Percentiles rank a stretch among this genome's conserved stretches.
Conservation (phyloP, 2,113 vertebrate species). For the Dendropsophus ebraccatus region DNA sequence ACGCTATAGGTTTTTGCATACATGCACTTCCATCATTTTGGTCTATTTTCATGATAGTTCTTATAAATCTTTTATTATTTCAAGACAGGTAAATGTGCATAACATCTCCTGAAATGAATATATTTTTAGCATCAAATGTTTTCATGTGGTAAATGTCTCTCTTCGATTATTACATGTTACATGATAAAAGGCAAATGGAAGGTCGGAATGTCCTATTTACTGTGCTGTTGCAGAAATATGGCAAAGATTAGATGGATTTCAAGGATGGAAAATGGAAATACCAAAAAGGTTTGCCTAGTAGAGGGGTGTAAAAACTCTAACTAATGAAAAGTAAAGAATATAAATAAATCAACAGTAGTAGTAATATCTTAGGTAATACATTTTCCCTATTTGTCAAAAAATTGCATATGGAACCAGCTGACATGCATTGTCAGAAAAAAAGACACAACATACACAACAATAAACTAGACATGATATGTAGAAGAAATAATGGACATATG, state of each 20-base stretch:
- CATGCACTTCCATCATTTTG: background rate
- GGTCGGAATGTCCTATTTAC: background rate
- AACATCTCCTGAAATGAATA: background rate
- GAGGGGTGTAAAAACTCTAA: too few species aligned
- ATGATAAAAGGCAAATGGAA: background rate
- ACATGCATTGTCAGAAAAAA: too few species aligned
- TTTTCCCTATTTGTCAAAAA: too few species aligned
- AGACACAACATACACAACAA: too few species aligned
- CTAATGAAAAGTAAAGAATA: too few species aligned
- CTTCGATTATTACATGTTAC: background rate
- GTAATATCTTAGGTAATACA: too few species aligned
- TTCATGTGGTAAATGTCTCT: background rate
- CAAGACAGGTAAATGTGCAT: background rate
- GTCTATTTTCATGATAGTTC: background rate
- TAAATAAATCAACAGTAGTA: too few species aligned
- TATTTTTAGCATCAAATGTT: constrained; percentile 3
- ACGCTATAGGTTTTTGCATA: background rate
- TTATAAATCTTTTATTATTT: background rate
- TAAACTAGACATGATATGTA: too few species aligned
- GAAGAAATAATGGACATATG: too few species aligned
- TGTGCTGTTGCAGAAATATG: background rate
- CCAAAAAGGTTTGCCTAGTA: too few species aligned
- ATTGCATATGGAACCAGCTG: too few species aligned
- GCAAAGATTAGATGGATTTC: background rate
- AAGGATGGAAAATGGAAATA: too few species aligned